Evolutionary conservation across 2,888 invertebrate genomes (phyloP).

Genomic region (Drosophila conformis): DNA sequence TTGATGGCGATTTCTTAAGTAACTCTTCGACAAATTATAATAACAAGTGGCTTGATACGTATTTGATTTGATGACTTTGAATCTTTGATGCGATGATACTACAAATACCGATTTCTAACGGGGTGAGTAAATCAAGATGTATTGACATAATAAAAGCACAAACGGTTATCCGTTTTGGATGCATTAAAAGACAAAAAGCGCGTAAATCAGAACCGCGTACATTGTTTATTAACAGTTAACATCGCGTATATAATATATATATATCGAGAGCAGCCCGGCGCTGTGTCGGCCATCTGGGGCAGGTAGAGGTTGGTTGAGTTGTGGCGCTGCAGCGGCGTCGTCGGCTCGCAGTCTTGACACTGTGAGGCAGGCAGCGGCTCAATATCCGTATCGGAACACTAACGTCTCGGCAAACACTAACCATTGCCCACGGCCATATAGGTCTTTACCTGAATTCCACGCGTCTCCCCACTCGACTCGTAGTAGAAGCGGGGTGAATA

Average conservation of each 20-base stretch:
- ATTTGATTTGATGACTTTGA: neutral
- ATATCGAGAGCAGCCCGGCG: neutral
- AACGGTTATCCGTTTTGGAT: no score
- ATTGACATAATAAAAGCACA: no score
- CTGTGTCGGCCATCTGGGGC: constrained; percentile 87
- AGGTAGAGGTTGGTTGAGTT: constrained; percentile 95
- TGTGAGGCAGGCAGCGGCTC: constrained; percentile 88
- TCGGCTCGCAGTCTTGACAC: constrained; percentile 96
- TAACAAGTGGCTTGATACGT: neutral
- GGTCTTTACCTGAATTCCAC: constrained; percentile 96
- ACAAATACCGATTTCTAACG: neutral
- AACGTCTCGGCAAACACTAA: constrained; percentile 94
- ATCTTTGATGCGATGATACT: neutral
- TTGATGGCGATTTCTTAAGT: no score
- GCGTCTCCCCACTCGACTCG: constrained; percentile 85
- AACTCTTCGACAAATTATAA: no score
- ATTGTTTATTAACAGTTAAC: no score
- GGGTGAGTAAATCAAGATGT: neutral
- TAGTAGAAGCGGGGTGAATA: constrained; percentile 85
- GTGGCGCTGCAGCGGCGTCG: constrained; percentile 93
- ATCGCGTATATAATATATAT: no score
- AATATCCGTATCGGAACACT: constrained; percentile 93
- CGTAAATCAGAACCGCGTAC: no score
- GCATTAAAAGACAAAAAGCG: no score
- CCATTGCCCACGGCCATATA: constrained; percentile 97